Percentiles rank a stretch among this genome's conserved stretches.
These are phyloP conservation scores for Cirrhinus mrigala DNA, from an alignment of 2,797 vertebrate species.

Conservation along the genomic window DNA sequence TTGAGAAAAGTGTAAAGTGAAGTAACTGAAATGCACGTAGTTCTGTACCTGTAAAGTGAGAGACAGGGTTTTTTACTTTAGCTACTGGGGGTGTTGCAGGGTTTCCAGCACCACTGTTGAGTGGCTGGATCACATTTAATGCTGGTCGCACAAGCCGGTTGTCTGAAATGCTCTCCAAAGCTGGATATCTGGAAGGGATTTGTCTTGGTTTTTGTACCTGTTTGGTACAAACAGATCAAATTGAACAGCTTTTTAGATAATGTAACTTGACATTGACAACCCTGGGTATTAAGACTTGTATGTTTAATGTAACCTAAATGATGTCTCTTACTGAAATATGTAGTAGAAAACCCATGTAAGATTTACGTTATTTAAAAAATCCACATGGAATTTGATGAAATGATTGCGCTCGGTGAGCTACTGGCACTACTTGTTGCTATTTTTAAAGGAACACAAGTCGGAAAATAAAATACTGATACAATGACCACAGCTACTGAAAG, in stretches of 20 bases:
- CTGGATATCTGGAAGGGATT: constrained; percentile 47
- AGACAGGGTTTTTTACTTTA: constrained; percentile 59
- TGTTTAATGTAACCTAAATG: no score
- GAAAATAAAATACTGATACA: no score
- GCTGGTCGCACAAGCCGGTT: constrained; percentile 46
- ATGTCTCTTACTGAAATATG: no score
- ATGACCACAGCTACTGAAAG: no score
- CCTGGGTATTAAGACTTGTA: no score
- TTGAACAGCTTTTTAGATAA: neutral
- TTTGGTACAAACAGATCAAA: constrained; percentile 14
- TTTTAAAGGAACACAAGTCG: no score
- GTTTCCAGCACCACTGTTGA: constrained; percentile 48
- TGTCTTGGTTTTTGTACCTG: constrained; percentile 51
- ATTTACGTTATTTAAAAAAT: no score
- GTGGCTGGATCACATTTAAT: constrained; percentile 22
- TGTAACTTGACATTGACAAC: neutral
- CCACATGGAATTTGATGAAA: no score
- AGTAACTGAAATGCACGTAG: neutral
- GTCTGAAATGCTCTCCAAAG: constrained; percentile 38
- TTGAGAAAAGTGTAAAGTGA: neutral
- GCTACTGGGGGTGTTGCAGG: constrained; percentile 47
- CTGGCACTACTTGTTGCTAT: no score
- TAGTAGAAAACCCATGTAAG: no score
- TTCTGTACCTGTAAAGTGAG: constrained; percentile 61
- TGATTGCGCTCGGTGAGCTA: no score